Base-by-base conservation (phyloP, 2,113 vertebrate species). In the Callionymus lyra region DNA sequence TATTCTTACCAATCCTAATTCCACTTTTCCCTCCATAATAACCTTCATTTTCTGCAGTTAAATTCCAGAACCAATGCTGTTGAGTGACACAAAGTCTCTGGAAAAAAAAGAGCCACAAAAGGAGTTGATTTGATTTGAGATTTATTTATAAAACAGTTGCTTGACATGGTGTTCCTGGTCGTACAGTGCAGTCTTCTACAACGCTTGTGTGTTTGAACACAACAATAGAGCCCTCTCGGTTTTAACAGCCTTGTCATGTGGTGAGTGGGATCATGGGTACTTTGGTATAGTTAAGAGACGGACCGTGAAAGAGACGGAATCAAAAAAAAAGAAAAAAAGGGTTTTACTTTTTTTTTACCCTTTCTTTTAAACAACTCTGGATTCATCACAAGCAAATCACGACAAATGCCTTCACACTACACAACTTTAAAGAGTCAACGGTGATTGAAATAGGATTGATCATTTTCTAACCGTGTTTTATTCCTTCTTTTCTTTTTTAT, bases 261-360 rank as follows among this genome's bases (percentile, higher is more conserved):
- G 43, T 65, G 66, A 68, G 54, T 21, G 41, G 41, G 66, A 58
- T 61, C 54, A 72, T 70, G 63, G 65, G 70, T 69, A 65, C 84
- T 87, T 86, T 87, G 86, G 86, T 79, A 83, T 87, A 81, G 75
- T 80, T 80, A 60, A 68, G 65, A 74, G 71, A 80, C 61, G 43
- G 61, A 86, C 78, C 75, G 66, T 65, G 31, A 16, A 56, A 57
- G 55, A 59, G 53, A 75, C 59, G 65, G 65, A 68, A 56, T 60
- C 47, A 40, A 68, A 64, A 4, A 27, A 27, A 8, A 40, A 68
- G 62, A 4, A 27, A 27, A 8, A 27, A 27, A 27, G 21, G 21
- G 21, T 27, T 27, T 27, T 8, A 5, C 8, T 27, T 27, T 8
- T 27, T 5, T 27, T 27, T 8, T 27, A 4, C 21, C n/a, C n/a